A percentile compares a stretch with the other conserved stretches of the same genome.
Evolutionary conservation across 2,888 invertebrate genomes (phyloP).

Genomic region (Clunio marinus): DNA sequence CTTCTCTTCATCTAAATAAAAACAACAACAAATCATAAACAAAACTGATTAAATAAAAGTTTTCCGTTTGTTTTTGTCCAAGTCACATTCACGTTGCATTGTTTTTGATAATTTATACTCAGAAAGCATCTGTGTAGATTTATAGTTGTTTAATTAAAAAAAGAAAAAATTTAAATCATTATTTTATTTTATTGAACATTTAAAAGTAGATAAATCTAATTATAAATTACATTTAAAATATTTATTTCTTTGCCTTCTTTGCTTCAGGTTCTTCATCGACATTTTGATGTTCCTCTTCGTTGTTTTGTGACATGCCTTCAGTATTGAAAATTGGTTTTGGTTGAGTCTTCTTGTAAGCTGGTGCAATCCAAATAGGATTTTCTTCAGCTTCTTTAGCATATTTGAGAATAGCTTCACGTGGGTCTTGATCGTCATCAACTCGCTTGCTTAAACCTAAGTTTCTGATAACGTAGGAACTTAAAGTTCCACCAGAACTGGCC

Average conservation of each 20-base stretch:
- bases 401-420: slow-evolving; percentile 88
- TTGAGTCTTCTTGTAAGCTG: slow-evolving; percentile 85
- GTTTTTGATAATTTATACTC: too few species aligned
- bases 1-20: too few species aligned
- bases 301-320: slow-evolving; percentile 46
- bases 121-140: too few species aligned
- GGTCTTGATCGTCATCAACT: slow-evolving; percentile 92
- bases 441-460: slow-evolving; percentile 90
- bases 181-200: not conserved
- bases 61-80: too few species aligned
- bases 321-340: slow-evolving; percentile 75
- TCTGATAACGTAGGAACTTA: slow-evolving; percentile 93
- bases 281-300: not conserved
- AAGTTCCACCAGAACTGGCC: slow-evolving; percentile 89
- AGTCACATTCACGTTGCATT: too few species aligned
- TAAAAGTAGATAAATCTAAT: too few species aligned
- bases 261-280: slow-evolving; percentile 45
- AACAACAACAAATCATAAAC: too few species aligned
- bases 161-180: not conserved
- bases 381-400: slow-evolving; percentile 93
- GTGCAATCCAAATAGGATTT: slow-evolving; percentile 95
- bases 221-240: slow-evolving; percentile 40
- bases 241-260: slow-evolving; percentile 48
- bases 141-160: not conserved
- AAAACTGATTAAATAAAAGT: too few species aligned